Evolutionary conservation across 2,888 invertebrate genomes (phyloP).

Genomic region (Ectropis crepuscularia): DNA sequence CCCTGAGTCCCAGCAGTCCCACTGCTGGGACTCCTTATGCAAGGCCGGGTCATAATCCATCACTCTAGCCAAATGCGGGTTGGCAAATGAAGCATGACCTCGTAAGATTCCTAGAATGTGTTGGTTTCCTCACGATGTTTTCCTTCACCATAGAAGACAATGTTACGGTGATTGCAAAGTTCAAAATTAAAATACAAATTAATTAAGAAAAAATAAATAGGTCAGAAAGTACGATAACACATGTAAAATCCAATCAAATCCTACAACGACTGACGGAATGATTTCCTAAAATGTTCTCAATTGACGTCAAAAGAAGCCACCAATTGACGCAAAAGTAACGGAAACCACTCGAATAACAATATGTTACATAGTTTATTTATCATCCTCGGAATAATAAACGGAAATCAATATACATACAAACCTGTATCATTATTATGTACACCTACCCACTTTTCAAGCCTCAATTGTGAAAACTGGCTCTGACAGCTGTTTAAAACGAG

Average conservation of each 20-base stretch:
- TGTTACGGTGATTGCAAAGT: too few species aligned
- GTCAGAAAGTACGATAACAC: too few species aligned
- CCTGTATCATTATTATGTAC: slow-evolving; percentile 33
- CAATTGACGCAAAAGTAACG: slow-evolving; percentile 12
- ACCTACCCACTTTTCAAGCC: slow-evolving; percentile 60
- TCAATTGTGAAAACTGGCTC: slow-evolving; percentile 72
- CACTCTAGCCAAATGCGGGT: too few species aligned
- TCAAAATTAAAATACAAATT: background rate
- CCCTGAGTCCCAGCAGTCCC: too few species aligned
- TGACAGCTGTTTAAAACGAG: slow-evolving; percentile 62
- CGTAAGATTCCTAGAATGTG: too few species aligned
- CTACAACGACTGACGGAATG: too few species aligned
- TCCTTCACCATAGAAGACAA: too few species aligned
- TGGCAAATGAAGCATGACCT: too few species aligned
- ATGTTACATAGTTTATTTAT: slow-evolving; percentile 13
- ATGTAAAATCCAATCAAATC: too few species aligned
- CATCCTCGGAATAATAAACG: slow-evolving; percentile 18
- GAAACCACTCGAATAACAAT: slow-evolving; percentile 12
- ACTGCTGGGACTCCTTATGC: too few species aligned
- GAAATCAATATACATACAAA: slow-evolving; percentile 30
- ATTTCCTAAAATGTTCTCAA: background rate
- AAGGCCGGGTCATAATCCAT: too few species aligned
- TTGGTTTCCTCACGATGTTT: too few species aligned
- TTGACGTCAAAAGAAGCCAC: slow-evolving; percentile 7
- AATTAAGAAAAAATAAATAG: background rate